phyloP scores from a whole-genome alignment of 1,140 invertebrate genomes.

The Sesamia nonagrioides region DNA sequence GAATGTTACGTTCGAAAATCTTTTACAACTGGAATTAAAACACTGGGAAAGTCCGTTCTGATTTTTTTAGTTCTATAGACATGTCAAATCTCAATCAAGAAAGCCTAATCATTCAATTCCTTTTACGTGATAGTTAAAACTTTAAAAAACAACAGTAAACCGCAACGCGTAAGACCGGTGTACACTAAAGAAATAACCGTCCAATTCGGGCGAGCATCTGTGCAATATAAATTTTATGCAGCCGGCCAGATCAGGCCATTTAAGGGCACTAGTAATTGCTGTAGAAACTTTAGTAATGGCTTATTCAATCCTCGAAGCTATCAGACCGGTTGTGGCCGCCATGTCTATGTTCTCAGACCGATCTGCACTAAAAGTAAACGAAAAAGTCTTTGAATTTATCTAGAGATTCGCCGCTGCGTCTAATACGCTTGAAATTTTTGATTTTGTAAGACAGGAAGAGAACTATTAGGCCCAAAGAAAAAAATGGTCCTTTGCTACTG shows the following conservation, averaged over 20 bases:
- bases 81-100: no score
- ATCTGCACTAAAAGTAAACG: conserved; percentile 31
- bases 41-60: no score
- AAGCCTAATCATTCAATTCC: no score
- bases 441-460: neutral
- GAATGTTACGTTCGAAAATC: neutral
- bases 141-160: neutral
- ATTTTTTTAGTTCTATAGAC: no score
- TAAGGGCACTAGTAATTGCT: conserved; percentile 72
- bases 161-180: neutral
- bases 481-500: no score
- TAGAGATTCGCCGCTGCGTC: neutral
- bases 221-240: conserved; percentile 69
- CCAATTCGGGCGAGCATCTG: conserved; percentile 61
- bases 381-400: conserved; percentile 38
- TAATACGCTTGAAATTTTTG: conserved; percentile 3
- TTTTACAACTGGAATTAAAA: neutral
- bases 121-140: neutral
- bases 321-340: conserved; percentile 56
- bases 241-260: conserved; percentile 62
- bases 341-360: conserved; percentile 23
- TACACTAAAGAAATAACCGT: conserved; percentile 19
- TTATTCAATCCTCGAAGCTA: conserved; percentile 66
- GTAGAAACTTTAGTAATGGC: conserved; percentile 77
- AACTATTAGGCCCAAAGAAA: neutral